Evolutionary conservation across 1,140 invertebrate species (phyloP), one percentile per base, ranked within the genome.

Genomic region (Rhagoletis zephyria): DNA sequence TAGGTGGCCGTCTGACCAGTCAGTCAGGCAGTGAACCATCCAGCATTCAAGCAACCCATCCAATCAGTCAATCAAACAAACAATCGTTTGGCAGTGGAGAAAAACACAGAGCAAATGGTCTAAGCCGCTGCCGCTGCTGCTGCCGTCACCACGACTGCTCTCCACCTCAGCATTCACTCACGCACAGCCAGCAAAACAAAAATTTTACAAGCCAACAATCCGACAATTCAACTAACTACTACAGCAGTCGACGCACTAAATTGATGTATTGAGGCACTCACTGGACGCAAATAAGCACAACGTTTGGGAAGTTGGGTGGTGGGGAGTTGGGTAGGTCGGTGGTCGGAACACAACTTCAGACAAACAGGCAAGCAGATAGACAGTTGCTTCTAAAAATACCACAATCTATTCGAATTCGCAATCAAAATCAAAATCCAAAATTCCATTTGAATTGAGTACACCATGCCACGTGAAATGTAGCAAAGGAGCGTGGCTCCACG

Each of bases 341-440:
- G 56, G 74, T 30, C 45, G 19, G 7, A 48, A n/a, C 45, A 5
- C 4, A n/a, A 6, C 74, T 7, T 5, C 61, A 63, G n/a, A 14
- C 61, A 63, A 14, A 14, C 12, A 16, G 12, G 61, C n/a, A 16
- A 14, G 12, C n/a, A 48, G 45, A 48, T 48, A 56, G 74, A 30
- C n/a, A 61, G 90, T 90, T 91, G 91, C 91, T 91, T 90, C 89
- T 70, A 5, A 89, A 91, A 92, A 91, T 91, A 92, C 90, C 90
- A 90, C 91, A 91, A 91, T 90, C 91, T 90, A 92, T 92, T 90
- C 91, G 90, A 90, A 91, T 91, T 91, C 91, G 90, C 91, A 91
- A 91, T 91, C 91, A 91, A 87, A 87, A 85, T 88, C 88, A 88
- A 92, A 92, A 92, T 92, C 90, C 89, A 87, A 90, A 90, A 90